Evolutionary conservation across 2,888 invertebrate genomes (phyloP).

Genomic region (Catocala sponsa): DNA sequence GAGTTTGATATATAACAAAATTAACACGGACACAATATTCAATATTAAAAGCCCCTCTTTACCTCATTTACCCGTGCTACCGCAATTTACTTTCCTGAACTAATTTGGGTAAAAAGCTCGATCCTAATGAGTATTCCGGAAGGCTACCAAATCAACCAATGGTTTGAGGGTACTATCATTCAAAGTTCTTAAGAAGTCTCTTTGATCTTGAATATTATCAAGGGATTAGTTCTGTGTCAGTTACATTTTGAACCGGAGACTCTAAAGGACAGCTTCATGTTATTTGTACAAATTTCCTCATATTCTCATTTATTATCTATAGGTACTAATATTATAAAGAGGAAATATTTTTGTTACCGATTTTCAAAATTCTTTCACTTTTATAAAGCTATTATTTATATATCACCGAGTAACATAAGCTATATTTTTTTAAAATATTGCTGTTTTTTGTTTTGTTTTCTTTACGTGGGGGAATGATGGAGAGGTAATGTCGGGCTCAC

Average conservation of each 20-base stretch:
- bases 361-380: too few relatives aligned
- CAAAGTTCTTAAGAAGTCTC: constrained; percentile 13
- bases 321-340: too few relatives aligned
- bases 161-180: constrained; percentile 17
- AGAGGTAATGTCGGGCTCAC: too few relatives aligned
- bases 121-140: constrained; percentile 26
- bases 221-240: constrained; percentile 18
- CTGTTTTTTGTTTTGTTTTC: too few relatives aligned
- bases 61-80: constrained; percentile 1
- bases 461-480: too few relatives aligned
- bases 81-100: constrained; percentile 9
- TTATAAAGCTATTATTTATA: too few relatives aligned
- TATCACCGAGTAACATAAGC: too few relatives aligned
- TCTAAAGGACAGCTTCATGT: neutral
- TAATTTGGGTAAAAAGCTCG: constrained; percentile 18
- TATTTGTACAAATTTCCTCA: constrained; percentile 10
- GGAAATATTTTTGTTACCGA: too few relatives aligned
- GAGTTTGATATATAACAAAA: too few relatives aligned
- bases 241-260: constrained; percentile 8
- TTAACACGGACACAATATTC: constrained; percentile 1
- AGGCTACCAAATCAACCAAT: constrained; percentile 10
- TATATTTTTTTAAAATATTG: too few relatives aligned
- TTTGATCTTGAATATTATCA: constrained; percentile 37
- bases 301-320: too few relatives aligned
- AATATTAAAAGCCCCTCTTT: constrained; percentile 21